Conservation (phyloP, 2,113 vertebrate species). For the Connochaetes taurinus region DNA sequence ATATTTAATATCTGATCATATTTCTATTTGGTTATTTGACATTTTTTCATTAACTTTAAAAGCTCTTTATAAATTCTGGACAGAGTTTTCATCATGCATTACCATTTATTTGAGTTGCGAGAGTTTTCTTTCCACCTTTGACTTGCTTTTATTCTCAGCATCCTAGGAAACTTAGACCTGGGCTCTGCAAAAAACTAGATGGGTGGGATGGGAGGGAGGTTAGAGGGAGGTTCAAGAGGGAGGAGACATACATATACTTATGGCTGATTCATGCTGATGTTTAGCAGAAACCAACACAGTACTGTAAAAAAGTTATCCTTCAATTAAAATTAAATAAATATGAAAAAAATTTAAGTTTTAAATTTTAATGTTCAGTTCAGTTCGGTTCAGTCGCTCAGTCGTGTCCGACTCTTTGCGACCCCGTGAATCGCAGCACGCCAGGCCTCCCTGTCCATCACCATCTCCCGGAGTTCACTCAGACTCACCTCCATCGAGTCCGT, state of each 20-base stretch:
- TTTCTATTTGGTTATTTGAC: background rate
- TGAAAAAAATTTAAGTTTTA: background rate
- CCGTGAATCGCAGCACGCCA: too few relatives aligned
- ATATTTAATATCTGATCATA: background rate
- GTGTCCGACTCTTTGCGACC: too few relatives aligned
- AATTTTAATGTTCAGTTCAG: background rate
- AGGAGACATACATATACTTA: background rate
- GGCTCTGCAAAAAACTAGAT: background rate
- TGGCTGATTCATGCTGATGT: background rate
- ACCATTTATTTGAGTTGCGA: background rate
- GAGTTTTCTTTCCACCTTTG: background rate
- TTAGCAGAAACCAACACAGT: background rate
- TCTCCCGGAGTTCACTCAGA: too few relatives aligned
- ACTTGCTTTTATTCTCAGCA: background rate
- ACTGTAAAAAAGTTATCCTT: background rate
- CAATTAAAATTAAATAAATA: background rate
- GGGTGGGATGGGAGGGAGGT: background rate
- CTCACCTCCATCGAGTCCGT: too few relatives aligned
- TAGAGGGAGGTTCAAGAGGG: background rate
- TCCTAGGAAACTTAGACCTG: background rate
- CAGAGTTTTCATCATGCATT: background rate
- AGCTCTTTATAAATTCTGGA: background rate
- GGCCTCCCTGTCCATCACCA: too few relatives aligned
- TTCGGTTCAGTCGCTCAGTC: too few relatives aligned
- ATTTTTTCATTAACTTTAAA: background rate